Base-by-base conservation (phyloP, 2,113 vertebrate species). In the Colaptes auratus region DNA sequence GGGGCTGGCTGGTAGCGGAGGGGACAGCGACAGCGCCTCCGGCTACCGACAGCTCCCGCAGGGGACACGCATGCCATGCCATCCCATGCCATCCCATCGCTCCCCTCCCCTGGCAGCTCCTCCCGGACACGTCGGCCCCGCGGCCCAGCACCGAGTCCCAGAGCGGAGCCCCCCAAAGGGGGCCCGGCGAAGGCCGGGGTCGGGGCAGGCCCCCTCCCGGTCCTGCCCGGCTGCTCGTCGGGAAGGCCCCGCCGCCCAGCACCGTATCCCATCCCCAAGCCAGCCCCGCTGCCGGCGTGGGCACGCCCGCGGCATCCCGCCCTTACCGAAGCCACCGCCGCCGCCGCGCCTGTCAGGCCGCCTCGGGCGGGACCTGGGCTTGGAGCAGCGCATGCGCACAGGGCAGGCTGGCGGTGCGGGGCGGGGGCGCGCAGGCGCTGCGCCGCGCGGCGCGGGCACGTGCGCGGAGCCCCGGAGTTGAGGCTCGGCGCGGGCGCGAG, bases 221-320 rank as follows among this genome's bases (percentile, higher is more conserved):
- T 46, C 33, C 75, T 2, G 16, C 27, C 19, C 36, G 6, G 14
- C 52, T 24, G 12, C 33, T 53, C 17, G 9, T 33, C 21, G 9
- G 24, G 59, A 15, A 59, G 46, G 39, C 21, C 23, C 60, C 33
- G 18, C 33, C 31, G 12, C 56, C 27, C 20, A 5, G 19, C 46
- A 24, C 23, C 24, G 11, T 42, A 4, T 5, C 7, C 17, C 63
- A 12, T 3, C 33, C 17, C n/a, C 4, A 5, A 2, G 7, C 56
- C 70, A 7, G 13, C 31, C 25, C 53, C 33, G 10, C 1, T 30
- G 20, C 42, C 31, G 35, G 12, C 52, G 4, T 15, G 50, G 6
- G 2, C 4, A 3, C 33, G 4, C 16, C 64, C 14, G 3, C 55
- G 24, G 11, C 35, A 17, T 9, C 21, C 6, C 35, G 1, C 5